phyloP scores from a whole-genome alignment of 2,113 vertebrate species.

The Notarius lentiginosus region DNA sequence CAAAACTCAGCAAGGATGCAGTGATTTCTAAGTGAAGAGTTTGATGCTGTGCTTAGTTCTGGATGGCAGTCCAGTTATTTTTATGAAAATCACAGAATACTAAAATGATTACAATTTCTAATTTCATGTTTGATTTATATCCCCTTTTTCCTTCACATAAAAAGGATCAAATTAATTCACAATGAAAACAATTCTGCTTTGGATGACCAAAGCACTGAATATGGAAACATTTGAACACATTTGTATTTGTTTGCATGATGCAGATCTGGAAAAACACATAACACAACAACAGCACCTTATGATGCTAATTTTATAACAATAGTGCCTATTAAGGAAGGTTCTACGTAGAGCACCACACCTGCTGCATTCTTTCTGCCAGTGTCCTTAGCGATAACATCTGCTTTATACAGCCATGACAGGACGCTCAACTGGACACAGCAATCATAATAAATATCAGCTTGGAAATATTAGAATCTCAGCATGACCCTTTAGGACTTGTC shows the following conservation, averaged over 20 bases:
- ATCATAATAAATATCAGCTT: slow-evolving; percentile 26
- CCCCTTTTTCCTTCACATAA: not conserved
- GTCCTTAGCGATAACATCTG: slow-evolving; percentile 19
- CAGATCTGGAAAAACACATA: slow-evolving; percentile 16
- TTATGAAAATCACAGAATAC: not conserved
- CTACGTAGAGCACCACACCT: slow-evolving; percentile 46
- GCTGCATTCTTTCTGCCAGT: slow-evolving; percentile 40
- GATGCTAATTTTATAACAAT: slow-evolving; percentile 44
- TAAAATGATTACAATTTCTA: not conserved
- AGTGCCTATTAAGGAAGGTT: slow-evolving; percentile 26
- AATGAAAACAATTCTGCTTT: slow-evolving; percentile 1
- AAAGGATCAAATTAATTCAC: not conserved
- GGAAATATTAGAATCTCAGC: slow-evolving; percentile 49
- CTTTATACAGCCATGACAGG: slow-evolving; percentile 30
- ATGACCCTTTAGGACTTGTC: slow-evolving; percentile 34
- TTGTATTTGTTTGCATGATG: slow-evolving; percentile 17
- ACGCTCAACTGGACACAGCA: slow-evolving; percentile 40
- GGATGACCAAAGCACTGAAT: slow-evolving; percentile 20
- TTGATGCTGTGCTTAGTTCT: not conserved
- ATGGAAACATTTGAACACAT: slow-evolving; percentile 31
- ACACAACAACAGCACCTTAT: slow-evolving; percentile 26
- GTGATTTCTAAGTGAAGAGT: not conserved
- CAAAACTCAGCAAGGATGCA: not conserved
- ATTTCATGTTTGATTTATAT: slow-evolving; percentile 13
- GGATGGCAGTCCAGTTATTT: not conserved